Base-by-base conservation (phyloP, 64 coral and sea anemone genomes). In the Hydrozoanthus tunicans region DNA sequence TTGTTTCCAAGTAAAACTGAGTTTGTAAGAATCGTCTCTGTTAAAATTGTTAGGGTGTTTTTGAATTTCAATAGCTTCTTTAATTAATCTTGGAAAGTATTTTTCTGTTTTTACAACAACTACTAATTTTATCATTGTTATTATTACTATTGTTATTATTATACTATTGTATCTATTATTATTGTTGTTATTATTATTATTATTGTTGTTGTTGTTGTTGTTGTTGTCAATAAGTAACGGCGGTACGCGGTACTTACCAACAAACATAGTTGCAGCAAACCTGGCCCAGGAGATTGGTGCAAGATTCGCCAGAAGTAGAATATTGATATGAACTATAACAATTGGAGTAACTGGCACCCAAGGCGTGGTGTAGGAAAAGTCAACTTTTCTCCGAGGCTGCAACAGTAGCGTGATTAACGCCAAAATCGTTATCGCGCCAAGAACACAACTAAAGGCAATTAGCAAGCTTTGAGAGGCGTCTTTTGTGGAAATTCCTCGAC, bases 211-310 rank as follows among this genome's bases (percentile, higher is more conserved):
- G 5, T 71, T 8, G 20, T 15, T 17, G 2, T 71, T 25, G 51
- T 51, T 77, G 8, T 77, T 52, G 11, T 7, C 52, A 79, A 79
- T 10, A 14, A 26, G 4, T 6, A 64, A 43, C 32, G 32, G 32
- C 32, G 32, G 32, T 43, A 43, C 32, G 32, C 20, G 20, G 20
- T 4, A 59, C 84, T 74, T 88, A 88, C 84, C 84, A 51, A 88
- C 20, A 88, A 88, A 88, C 84, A 88, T 88, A 10, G 84, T 88
- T 9, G 17, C 68, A 5, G 84, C 68, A 59, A 88, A 88, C 25
- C 84, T 88, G 70, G 84, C 84, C 84, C 84, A 88, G 3, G 84
- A 74, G 17, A 74, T 3, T 73, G 84, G 53, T 43, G n/a, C 25
- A 55, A 88, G 61, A 73, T 88, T 88, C 12, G 84, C 84, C 68